A percentile compares a stretch with the other conserved stretches of the same genome.
phyloP scores from a whole-genome alignment of 1,140 invertebrate species.

The Platorchestia sp. region DNA sequence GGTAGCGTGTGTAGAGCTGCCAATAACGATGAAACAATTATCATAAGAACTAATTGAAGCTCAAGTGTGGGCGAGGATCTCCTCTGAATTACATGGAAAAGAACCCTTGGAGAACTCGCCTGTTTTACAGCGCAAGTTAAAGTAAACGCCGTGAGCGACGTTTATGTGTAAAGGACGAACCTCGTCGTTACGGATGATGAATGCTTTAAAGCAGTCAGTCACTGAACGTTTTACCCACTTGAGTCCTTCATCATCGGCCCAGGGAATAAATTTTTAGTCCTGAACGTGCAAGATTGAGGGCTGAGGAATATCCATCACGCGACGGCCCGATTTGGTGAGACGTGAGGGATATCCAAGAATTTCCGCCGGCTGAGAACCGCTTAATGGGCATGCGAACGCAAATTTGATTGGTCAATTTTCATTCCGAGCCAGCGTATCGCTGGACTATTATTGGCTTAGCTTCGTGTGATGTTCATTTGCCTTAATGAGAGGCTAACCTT shows the following conservation, averaged over 20 bases:
- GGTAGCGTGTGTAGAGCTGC: no score
- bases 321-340: neutral
- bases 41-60: neutral
- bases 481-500: neutral
- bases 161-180: neutral
- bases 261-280: neutral
- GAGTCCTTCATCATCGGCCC: neutral
- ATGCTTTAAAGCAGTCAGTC: neutral
- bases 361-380: neutral
- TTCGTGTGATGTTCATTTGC: neutral
- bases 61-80: neutral
- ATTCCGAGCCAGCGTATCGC: neutral
- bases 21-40: no score
- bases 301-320: neutral
- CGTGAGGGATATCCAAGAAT: neutral
- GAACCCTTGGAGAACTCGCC: neutral
- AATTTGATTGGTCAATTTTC: slow-evolving; percentile 2
- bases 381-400: neutral
- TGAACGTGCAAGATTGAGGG: neutral
- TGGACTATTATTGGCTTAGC: neutral
- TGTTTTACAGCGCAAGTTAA: neutral
- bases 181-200: neutral
- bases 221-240: neutral
- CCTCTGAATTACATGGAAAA: neutral
- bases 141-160: neutral